A percentile compares a stretch with the other conserved stretches of the same genome.
These are phyloP conservation scores for Notodonta dromedarius DNA, from an alignment of 2,888 invertebrate genomes.

Conservation along the genomic window DNA sequence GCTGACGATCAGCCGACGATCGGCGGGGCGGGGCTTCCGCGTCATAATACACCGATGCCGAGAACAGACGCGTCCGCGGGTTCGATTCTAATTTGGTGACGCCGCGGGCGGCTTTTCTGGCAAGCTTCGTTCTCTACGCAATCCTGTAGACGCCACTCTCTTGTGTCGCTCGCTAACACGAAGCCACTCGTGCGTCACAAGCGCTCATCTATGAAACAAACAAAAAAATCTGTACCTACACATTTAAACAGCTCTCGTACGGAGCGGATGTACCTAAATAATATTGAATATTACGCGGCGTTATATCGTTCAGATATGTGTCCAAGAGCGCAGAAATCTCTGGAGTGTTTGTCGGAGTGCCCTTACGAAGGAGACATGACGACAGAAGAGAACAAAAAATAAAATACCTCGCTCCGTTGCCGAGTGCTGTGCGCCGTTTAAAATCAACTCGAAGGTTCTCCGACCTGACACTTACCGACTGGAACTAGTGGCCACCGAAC, in stretches of 20 bases:
- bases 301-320: too few species aligned
- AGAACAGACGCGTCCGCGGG: constrained; percentile 47
- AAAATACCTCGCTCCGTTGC: constrained; percentile 20
- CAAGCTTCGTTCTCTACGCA: constrained; percentile 49
- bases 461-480: constrained; percentile 35
- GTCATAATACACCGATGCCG: constrained; percentile 63
- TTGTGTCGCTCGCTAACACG: constrained; percentile 27
- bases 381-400: constrained; percentile 48
- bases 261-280: not conserved
- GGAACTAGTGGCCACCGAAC: constrained; percentile 25
- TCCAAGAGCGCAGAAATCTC: constrained; percentile 11
- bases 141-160: constrained; percentile 50
- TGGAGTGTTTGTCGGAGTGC: constrained; percentile 34
- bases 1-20: constrained; percentile 49
- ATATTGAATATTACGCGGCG: too few species aligned
- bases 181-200: constrained; percentile 46
- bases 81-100: constrained; percentile 82
- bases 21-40: constrained; percentile 67
- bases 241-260: constrained; percentile 15
- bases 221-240: constrained; percentile 40
- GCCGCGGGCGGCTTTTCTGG: constrained; percentile 45
- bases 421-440: constrained; percentile 19
- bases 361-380: constrained; percentile 50
- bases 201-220: constrained; percentile 34
- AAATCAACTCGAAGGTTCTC: constrained; percentile 31